A percentile compares a stretch with the other conserved stretches of the same genome.
phyloP scores from a whole-genome alignment of 2,113 vertebrate species.

The Osmerus mordax region DNA sequence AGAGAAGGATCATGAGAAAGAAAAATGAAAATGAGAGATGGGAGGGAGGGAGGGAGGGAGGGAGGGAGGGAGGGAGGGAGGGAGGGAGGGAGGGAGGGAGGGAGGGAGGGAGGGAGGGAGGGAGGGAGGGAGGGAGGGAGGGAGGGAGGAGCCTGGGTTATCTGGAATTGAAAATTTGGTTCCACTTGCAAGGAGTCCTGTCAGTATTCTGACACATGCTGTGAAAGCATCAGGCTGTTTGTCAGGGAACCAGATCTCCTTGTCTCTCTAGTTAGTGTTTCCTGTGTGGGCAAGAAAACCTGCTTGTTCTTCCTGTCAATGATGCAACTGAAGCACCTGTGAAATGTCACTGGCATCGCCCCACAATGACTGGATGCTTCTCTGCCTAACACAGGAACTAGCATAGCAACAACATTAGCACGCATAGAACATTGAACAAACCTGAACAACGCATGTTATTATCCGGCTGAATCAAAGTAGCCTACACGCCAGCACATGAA shows the following conservation, averaged over 20 bases:
- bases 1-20: background rate
- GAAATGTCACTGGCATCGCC: background rate
- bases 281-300: slow-evolving; percentile 5
- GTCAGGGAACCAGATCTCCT: background rate
- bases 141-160: no score
- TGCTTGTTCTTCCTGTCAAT: slow-evolving; percentile 17
- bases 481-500: background rate
- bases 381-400: background rate
- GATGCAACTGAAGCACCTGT: slow-evolving; percentile 13
- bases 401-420: background rate
- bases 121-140: background rate
- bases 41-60: no score
- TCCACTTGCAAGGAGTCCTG: background rate
- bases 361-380: background rate
- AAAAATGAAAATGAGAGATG: no score
- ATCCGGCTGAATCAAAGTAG: background rate
- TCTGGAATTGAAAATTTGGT: background rate
- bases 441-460: no score
- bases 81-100: no score
- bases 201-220: slow-evolving; percentile 3
- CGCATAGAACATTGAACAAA: background rate
- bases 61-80: no score
- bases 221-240: background rate
- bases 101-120: no score
- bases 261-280: slow-evolving; percentile 7